Base-by-base conservation (phyloP, 2,888 invertebrate genomes). In the Xestia xanthographa region DNA sequence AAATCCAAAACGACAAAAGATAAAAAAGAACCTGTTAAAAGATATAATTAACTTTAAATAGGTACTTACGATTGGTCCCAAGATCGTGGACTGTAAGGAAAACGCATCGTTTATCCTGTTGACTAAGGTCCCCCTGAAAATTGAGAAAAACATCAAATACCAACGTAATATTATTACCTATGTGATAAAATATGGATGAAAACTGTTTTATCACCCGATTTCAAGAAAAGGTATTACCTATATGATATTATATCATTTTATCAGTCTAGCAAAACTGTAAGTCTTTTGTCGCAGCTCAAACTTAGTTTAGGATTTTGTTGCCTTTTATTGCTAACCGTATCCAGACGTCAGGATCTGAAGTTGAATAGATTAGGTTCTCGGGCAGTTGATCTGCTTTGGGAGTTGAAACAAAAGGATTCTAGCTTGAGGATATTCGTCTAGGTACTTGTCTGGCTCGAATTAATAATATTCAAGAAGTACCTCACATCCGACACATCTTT, bases 51-150 rank as follows among this genome's bases (percentile, higher is more conserved):
- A 45, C 1, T 0, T 20, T 2, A 34, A 26, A 41, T 87, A n/a
- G n/a, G n/a, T n/a, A 97, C 98, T 97, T 95, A 98, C 98, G 98
- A 92, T 98, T 98, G 90, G 98, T 98, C 91, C 99, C 99, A 90
- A 99, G 97, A 93, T 99, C 99, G 94, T 99, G 99, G 0, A 99
- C 98, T 48, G 99, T 99, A 73, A 99, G 95, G 92, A 99, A 98
- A 85, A 98, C 97, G 80, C 98, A 98, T 93, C 98, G 96, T 91
- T 98, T 98, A 89, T 98, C 98, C 90, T 98, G 98, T 91, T 98
- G 98, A 86, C 97, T 97, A 88, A 98, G 93, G 94, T 98, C 98
- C 77, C 98, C 98, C 98, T 98, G 97, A 34, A 97, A 97, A 86
- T 38, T 60, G 26, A 70, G 66, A 83, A 68, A 26, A 43, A 14